Base-by-base conservation (phyloP, 2,113 vertebrate genomes). In the Zosterops lateralis region DNA sequence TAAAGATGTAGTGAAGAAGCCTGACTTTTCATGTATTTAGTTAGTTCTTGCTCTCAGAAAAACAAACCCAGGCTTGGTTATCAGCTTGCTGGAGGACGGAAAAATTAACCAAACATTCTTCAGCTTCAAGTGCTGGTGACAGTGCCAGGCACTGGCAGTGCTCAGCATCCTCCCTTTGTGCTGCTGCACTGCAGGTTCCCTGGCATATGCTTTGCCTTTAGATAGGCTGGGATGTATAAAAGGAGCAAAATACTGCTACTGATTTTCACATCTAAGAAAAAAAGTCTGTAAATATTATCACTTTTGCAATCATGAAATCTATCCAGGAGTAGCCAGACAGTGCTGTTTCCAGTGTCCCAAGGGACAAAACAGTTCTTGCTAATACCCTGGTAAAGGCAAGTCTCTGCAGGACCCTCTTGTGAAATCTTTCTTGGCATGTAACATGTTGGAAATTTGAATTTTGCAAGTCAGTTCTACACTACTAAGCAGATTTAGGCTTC, bases 311-410 rank as follows among this genome's bases (percentile, higher is more conserved):
- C 15, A 26, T 26, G 12, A 85, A 66, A 50, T 31, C 13, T 19
- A 50, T 6, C n/a, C 0, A 0, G 53, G 25, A 64, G 31, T 10
- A 65, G 45, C 25, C 0, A 1, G 44, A 8, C 14, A 22, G 8
- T 25, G 54, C 32, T 51, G 22, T 26, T 91, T 51, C 60, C 44
- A 4, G 10, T 45, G 38, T 58, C 38, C 12, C 3, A 2, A 45
- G 15, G 38, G 53, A 15, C 38, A 50, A 58, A 75, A 31, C 75
- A 44, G 25, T 11, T 62, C 62, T 67, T 79, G 34, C 31, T 36
- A 25, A n/a, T 14, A 12, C 3, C 3, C 6, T 7, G 12, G 14
- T 36, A 62, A 65, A 89, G 72, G 22, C 72, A 76, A 78, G 17
- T 29, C 62, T 76, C 28, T 53, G 8, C 51, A 62, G 34, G 32